Base-by-base conservation (phyloP, 2,888 invertebrate genomes). In the Heterodera filipjevi region DNA sequence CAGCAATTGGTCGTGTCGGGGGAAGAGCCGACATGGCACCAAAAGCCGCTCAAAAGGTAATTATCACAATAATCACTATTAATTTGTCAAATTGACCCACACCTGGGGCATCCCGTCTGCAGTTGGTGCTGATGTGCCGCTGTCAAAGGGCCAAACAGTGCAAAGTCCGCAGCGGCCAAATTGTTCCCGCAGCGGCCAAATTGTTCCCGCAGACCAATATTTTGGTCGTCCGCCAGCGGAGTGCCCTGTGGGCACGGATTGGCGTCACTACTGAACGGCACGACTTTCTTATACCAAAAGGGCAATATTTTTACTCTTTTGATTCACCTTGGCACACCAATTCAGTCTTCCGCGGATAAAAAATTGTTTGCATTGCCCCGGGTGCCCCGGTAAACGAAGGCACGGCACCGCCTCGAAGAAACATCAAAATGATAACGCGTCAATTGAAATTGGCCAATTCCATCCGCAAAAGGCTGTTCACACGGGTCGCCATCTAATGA, bases 361-460 rank as follows among this genome's bases (percentile, higher is more conserved):
- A 89, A 89, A 76, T 87, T 89, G 79, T 89, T 89, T 39, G 87
- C 86, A 76, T 89, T 89, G 77, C 89, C 89, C 75, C 84, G 83
- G 19, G 81, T 71, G 46, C 89, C 89, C 53, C 84, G 82, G 77
- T 87, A 86, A 19, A 80, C 64, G 77, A 87, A 87, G 33, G 80
- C 79, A n/a, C 80, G 81, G 71, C 86, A 87, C 70, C 84, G 77
- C 19, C 84, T 79, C 14, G 82, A 85, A 59, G 85, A 82, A 46
- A 80, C 78, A 77, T 89, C 88, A 81, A 82, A 89, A 79, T 84
- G 87, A 81, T 80, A 88, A 64, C 88, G 81, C 30, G 71, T 81
- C 33, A 88, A 80, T 19, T 82, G 78, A 78, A 82, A 81, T 27
- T 79, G 82, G 49, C 88, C 88, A 3, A 81, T 75, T 66, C 88